phyloP scores from a whole-genome alignment of 2,113 vertebrate species.

The Gnathonemus echidnorhynchus region DNA sequence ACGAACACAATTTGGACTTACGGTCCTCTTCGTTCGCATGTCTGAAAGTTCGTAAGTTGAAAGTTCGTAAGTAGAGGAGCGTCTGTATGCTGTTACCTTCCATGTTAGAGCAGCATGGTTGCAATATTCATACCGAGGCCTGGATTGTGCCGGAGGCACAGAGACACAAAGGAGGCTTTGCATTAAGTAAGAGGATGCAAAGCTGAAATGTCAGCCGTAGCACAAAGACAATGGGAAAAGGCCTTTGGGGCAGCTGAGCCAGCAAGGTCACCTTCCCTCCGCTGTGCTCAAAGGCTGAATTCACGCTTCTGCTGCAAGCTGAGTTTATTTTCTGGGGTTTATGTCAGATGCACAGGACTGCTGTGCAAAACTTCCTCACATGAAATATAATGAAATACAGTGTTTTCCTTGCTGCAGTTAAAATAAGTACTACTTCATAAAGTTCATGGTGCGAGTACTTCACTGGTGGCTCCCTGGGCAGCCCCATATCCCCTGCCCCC shows the following conservation, averaged over 20 bases:
- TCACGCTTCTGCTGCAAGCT: not conserved
- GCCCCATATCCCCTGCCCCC: not conserved
- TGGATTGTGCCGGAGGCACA: not conserved
- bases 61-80: too few species aligned
- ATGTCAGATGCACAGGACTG: not conserved
- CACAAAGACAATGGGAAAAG: slow-evolving; percentile 38
- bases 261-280: slow-evolving; percentile 39
- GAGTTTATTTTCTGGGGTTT: not conserved
- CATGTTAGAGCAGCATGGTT: not conserved
- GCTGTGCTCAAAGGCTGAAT: not conserved
- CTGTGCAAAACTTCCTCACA: not conserved
- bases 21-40: too few species aligned
- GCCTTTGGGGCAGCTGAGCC: slow-evolving; percentile 44
- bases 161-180: slow-evolving; percentile 3
- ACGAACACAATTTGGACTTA: too few species aligned
- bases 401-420: not conserved
- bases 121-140: not conserved
- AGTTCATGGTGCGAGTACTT: not conserved
- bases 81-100: not conserved
- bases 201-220: slow-evolving; percentile 19
- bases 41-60: too few species aligned
- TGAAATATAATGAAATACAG: not conserved
- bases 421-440: not conserved
- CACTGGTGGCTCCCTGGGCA: not conserved
- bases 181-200: slow-evolving; percentile 35